A percentile compares a stretch with the other conserved stretches of the same genome.
These are phyloP conservation scores for Arctocebus calabarensis DNA, from an alignment of 2,797 vertebrate species.

Conservation along the genomic window DNA sequence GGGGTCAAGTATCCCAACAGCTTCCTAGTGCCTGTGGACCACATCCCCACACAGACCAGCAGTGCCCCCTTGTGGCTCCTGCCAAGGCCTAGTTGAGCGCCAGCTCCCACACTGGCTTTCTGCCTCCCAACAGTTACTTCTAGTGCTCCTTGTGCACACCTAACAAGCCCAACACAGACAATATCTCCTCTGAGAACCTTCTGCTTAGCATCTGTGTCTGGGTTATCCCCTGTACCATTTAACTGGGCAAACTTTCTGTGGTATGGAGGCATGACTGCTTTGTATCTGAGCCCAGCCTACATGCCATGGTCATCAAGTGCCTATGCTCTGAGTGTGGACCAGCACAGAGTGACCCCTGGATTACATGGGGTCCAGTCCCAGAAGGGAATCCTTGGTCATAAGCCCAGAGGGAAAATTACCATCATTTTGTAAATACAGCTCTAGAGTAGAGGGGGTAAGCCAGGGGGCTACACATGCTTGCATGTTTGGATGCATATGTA, in stretches of 20 bases:
- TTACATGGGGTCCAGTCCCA: neutral
- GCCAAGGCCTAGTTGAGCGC: neutral
- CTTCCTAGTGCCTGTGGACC: neutral
- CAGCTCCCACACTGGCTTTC: neutral
- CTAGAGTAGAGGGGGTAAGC: neutral
- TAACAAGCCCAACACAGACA: conserved; percentile 87
- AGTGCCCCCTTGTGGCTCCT: conserved; percentile 8
- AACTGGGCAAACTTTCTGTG: conserved; percentile 86
- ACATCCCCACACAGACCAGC: neutral
- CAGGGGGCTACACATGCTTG: neutral
- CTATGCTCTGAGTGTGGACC: conserved; percentile 86
- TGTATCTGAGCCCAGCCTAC: conserved; percentile 81
- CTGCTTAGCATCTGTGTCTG: conserved; percentile 86
- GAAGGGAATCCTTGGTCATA: neutral
- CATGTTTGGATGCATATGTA: neutral
- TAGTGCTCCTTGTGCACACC: conserved; percentile 86
- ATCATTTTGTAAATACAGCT: neutral
- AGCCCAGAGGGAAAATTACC: neutral
- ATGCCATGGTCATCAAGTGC: conserved; percentile 87
- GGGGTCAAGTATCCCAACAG: neutral
- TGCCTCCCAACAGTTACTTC: conserved; percentile 83
- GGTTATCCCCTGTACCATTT: conserved; percentile 86
- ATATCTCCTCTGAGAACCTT: conserved; percentile 87
- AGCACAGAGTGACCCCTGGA: neutral
- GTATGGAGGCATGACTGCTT: conserved; percentile 85